Percentiles rank a stretch among this genome's conserved stretches.
Evolutionary conservation across 2,888 invertebrate species (phyloP).

Genomic region (Troides helena): DNA sequence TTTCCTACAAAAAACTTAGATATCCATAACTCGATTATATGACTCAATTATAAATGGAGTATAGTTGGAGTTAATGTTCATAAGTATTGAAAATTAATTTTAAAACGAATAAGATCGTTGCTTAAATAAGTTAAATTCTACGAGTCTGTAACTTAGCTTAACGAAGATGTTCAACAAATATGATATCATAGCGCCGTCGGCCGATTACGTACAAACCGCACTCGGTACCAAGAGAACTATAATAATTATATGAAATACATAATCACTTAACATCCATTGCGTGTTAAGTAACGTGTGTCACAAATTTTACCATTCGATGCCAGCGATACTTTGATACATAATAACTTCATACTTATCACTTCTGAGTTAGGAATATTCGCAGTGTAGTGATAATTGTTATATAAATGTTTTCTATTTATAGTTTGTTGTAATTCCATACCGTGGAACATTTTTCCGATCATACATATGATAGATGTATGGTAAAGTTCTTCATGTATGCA

Average conservation of each 20-base stretch:
- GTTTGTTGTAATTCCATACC: conserved; percentile 54
- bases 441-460: conserved; percentile 44
- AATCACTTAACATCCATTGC: conserved; percentile 43
- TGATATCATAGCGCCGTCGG: conserved; percentile 68
- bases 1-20: no score
- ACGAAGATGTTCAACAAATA: conserved; percentile 63
- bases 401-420: conserved; percentile 70
- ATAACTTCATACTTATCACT: conserved; percentile 5
- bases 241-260: conserved; percentile 21
- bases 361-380: conserved; percentile 46
- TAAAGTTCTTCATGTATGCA: background rate
- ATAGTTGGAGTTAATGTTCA: no score
- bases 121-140: conserved; percentile 50
- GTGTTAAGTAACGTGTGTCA: conserved; percentile 18
- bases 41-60: no score
- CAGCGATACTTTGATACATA: conserved; percentile 5
- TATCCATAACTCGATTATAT: no score
- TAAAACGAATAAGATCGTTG: conserved; percentile 29
- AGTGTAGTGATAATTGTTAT: conserved; percentile 71
- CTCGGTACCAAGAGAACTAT: conserved; percentile 45
- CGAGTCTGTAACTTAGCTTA: conserved; percentile 45
- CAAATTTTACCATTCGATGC: background rate
- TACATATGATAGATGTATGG: background rate
- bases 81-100: no score
- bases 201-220: conserved; percentile 72